Evolutionary conservation across 2,888 invertebrate genomes (phyloP), one percentile per base, ranked within the genome.

Genomic region (Herminia tarsipennalis): DNA sequence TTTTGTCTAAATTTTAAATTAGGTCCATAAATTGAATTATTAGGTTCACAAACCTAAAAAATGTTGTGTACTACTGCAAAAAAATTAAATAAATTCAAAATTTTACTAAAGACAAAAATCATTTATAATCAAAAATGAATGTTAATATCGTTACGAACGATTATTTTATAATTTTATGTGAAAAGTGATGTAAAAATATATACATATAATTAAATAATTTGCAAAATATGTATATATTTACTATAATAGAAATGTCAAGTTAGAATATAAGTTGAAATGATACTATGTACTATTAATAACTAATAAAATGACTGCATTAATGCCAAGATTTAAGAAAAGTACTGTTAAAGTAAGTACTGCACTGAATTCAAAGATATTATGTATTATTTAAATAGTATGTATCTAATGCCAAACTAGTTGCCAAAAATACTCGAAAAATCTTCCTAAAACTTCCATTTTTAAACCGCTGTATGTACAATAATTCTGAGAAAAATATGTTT

Each of bases 91-190:
- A 14, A 21, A 18, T 3, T 24, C 6, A 25, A 32, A 30, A 32
- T 25, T 21, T 22, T 13, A 18, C 18, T 14, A 14, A 5, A 6
- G 9, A 1, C 2, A 5, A 27, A 27, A 13, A 27, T 27, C 5
- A 27, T 13, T 13, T 27, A 3, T 9, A 10, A 27, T 27, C 27
- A 4, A 24, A 2, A 25, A 24, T 18, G 6, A 12, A 37, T 18
- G 52, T 64, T 64, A 17, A 44, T 38, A 36, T 65, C 65, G 55
- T 64, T 64, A 3, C 25, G 25, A 65, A 64, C 53, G 65, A 61
- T 48, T 43, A 20, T 39, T 55, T 45, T 18, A 25, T 24, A 46
- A 59, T 49, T 57, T 55, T 57, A 64, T 44, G 50, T 40, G 24
- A 45, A 37, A 37, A 30, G 8, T 12, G 5, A 14, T 30, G 4